These are phyloP conservation scores for Pteropus rufus DNA, from an alignment of 2,797 vertebrate genomes.

Conservation along the genomic window DNA sequence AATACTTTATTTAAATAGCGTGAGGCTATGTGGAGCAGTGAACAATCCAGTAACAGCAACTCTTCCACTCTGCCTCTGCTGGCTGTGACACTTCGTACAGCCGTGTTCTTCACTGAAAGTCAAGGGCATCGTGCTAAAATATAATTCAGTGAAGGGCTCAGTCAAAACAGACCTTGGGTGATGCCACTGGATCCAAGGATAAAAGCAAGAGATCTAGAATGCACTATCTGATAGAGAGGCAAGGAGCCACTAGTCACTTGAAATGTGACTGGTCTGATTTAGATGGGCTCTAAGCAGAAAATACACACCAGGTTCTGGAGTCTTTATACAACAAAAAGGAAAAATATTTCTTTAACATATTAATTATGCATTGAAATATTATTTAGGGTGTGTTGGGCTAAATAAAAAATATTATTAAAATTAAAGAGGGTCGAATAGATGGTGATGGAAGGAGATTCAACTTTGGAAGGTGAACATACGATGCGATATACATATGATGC, in stretches of 20 bases:
- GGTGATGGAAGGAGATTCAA: no score
- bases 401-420: background rate
- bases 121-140: conserved; percentile 12
- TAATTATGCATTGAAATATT: background rate
- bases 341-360: background rate
- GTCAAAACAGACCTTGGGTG: conserved; percentile 22
- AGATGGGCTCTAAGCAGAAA: background rate
- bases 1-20: background rate
- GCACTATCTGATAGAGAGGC: background rate
- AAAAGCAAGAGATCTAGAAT: background rate
- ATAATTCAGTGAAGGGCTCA: background rate
- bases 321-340: background rate
- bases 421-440: background rate
- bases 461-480: no score
- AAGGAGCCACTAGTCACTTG: background rate
- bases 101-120: conserved; percentile 7
- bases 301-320: background rate
- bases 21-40: background rate
- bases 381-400: background rate
- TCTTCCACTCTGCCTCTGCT: background rate
- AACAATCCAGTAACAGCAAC: background rate
- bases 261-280: background rate
- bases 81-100: background rate
- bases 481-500: no score
- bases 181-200: background rate